Evolutionary conservation across 2,113 vertebrate species (phyloP).

Genomic region (Oceanodroma tethys): DNA sequence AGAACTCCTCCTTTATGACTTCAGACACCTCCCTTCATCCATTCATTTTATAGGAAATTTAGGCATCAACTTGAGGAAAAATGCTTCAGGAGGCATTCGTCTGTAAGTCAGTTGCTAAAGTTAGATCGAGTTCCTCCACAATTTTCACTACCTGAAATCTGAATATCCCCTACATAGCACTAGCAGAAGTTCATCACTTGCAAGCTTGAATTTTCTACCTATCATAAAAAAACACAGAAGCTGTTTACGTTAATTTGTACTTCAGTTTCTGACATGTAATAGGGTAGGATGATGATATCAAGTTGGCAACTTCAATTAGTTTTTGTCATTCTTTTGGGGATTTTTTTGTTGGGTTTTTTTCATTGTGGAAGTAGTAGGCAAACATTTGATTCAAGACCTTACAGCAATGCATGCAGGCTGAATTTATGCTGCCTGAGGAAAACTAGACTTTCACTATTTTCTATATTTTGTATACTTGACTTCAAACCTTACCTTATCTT

Average conservation of each 20-base stretch:
- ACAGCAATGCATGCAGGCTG: not conserved
- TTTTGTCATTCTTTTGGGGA: rapidly evolving
- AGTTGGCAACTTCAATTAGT: not conserved
- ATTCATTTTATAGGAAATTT: not conserved
- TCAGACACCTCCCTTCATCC: not conserved
- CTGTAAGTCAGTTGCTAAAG: not conserved
- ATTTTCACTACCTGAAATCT: not conserved
- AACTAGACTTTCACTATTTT: not conserved
- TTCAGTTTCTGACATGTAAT: not conserved
- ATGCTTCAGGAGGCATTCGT: not conserved
- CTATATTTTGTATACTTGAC: not conserved
- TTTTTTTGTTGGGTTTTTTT: not conserved
- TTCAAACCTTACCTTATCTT: not conserved
- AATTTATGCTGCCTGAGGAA: not conserved
- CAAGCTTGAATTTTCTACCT: not conserved
- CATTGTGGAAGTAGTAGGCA: not conserved
- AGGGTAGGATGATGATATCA: not conserved
- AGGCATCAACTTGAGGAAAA: not conserved
- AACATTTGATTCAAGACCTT: not conserved
- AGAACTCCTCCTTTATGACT: not conserved
- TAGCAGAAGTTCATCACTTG: not conserved
- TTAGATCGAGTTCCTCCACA: not conserved
- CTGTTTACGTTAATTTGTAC: not conserved
- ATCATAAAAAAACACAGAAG: not conserved
- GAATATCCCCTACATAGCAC: not conserved